These are phyloP conservation scores for Hippasteria phrygiana DNA, from an alignment of 53 echinoderm and acorn worm species.

Conservation along the genomic window DNA sequence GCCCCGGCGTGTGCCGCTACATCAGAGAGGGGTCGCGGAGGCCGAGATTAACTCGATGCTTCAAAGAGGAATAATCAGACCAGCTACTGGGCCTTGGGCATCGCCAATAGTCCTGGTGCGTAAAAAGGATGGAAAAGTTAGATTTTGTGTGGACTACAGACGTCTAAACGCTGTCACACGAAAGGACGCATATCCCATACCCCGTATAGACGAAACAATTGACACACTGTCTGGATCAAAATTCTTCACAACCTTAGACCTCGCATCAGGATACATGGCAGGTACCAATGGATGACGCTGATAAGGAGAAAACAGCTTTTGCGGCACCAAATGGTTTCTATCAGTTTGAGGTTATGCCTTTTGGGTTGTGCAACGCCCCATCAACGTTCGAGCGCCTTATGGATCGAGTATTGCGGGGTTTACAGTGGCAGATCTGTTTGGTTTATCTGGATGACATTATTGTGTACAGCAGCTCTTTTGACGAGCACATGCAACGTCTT, in stretches of 20 bases:
- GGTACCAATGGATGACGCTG: neutral
- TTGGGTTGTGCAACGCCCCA: too few species aligned
- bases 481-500: conserved; percentile 28
- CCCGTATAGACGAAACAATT: too few species aligned
- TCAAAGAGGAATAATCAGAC: neutral
- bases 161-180: neutral
- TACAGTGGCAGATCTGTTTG: conserved; percentile 57
- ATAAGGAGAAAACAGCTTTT: conserved; percentile 48
- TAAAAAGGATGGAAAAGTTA: neutral
- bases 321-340: conserved; percentile 54
- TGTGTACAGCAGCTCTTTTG: conserved; percentile 46
- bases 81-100: conserved; percentile 19
- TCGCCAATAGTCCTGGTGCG: conserved; percentile 6
- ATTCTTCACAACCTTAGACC: too few species aligned
- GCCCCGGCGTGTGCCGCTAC: too few species aligned
- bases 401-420: conserved; percentile 66
- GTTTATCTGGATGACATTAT: conserved; percentile 75
- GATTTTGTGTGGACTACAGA: neutral
- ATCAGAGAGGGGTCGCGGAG: too few species aligned
- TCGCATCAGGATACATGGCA: too few species aligned
- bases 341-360: conserved; percentile 49
- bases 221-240: too few species aligned
- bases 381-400: conserved; percentile 67
- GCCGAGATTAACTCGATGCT: neutral
- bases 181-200: too few species aligned